phyloP scores from a whole-genome alignment of 1,140 invertebrate species.

The Diachasmimorpha longicaudata region DNA sequence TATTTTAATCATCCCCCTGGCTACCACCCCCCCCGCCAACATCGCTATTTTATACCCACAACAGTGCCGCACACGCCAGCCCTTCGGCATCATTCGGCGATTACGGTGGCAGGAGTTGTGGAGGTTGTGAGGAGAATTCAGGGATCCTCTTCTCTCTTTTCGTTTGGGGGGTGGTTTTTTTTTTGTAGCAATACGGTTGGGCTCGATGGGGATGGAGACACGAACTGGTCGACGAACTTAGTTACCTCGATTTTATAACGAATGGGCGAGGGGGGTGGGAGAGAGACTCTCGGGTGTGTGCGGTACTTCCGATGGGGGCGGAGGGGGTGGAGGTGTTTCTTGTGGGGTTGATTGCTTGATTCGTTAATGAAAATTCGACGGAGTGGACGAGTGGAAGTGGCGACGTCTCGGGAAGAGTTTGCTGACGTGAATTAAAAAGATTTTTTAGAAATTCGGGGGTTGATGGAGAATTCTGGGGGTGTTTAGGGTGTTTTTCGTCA shows the following conservation, averaged over 20 bases:
- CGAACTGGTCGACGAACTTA: constrained; percentile 22
- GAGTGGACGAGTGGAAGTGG: no score
- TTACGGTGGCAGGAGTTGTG: constrained; percentile 21
- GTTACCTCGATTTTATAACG: constrained; percentile 37
- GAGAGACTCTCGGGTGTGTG: constrained; percentile 36
- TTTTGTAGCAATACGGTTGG: not conserved
- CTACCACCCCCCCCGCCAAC: constrained; percentile 51
- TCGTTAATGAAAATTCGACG: no score
- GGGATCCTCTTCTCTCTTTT: constrained; percentile 5
- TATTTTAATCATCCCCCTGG: constrained; percentile 60
- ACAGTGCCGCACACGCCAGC: constrained; percentile 37
- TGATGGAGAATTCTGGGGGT: no score
- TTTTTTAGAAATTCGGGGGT: no score
- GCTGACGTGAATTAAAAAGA: no score
- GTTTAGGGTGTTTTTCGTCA: no score
- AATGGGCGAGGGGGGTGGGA: constrained; percentile 33
- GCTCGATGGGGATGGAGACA: not conserved
- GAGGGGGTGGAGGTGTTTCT: not conserved
- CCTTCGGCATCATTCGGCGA: constrained; percentile 34
- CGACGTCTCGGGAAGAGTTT: no score
- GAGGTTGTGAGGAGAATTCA: constrained; percentile 7
- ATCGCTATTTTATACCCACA: constrained; percentile 49
- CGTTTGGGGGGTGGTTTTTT: not conserved
- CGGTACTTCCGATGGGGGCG: not conserved
- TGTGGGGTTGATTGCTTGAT: no score